phyloP scores from a whole-genome alignment of 1,140 invertebrate species.

The Drosophila trapezifrons region DNA sequence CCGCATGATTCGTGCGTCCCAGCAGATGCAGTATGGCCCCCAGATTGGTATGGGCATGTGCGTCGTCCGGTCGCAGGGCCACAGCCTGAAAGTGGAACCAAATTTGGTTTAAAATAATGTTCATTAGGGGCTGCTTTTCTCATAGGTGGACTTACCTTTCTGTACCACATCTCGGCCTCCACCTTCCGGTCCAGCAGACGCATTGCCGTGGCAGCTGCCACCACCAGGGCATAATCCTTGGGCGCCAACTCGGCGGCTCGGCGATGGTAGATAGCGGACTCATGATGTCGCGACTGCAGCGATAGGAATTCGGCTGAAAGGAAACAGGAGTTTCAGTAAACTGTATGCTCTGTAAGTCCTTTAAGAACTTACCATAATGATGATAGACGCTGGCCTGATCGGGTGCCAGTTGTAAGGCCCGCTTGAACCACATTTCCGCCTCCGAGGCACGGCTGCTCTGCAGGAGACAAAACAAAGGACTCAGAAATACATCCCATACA shows the following conservation, averaged over 20 bases:
- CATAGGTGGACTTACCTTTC: constrained; percentile 86
- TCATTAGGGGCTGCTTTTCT: not conserved
- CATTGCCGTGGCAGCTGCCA: constrained; percentile 93
- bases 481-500: not conserved
- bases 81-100: constrained; percentile 60
- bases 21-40: constrained; percentile 97
- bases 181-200: constrained; percentile 90
- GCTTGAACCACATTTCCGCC: constrained; percentile 95
- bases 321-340: no score
- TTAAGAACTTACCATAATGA: constrained; percentile 90
- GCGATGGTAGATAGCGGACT: constrained; percentile 92
- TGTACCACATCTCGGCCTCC: constrained; percentile 94
- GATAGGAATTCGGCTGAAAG: constrained; percentile 93
- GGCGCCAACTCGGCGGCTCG: constrained; percentile 90
- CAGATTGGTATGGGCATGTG: constrained; percentile 95
- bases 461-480: not conserved
- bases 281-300: constrained; percentile 89
- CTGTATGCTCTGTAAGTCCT: not conserved
- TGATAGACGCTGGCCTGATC: constrained; percentile 92
- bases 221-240: constrained; percentile 92
- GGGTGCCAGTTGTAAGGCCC: constrained; percentile 92
- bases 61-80: constrained; percentile 85
- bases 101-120: not conserved
- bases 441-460: constrained; percentile 92
- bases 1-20: constrained; percentile 94